Base-by-base conservation (phyloP, 2,888 invertebrate genomes). In the Sericinus montela region DNA sequence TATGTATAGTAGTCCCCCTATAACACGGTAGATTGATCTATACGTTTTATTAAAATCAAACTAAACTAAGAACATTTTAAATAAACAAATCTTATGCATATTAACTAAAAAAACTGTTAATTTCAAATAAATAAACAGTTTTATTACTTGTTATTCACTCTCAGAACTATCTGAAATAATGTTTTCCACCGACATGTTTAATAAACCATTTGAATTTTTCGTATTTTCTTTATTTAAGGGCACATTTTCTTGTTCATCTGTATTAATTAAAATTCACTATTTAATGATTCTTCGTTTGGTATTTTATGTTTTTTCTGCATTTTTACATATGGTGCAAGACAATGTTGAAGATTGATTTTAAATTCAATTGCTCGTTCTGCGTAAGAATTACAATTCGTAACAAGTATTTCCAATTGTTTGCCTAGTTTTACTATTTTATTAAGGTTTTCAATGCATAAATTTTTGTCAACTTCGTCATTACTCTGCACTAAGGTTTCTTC, bases 361-460 rank as follows among this genome's bases (percentile, higher is more conserved):
- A 30, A 30, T 30, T 30, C 30, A 30, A 11, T n/a, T 11, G 30
- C 2, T 30, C 30, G 30, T 30, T 30, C 30, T 11, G 30, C 11
- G 11, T 30, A 30, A 30, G 30, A 30, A 30, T 30, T 1, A 30
- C 30, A 30, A 30, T 35, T 41, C 14, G 41, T 41, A 41, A 41
- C 30, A 41, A 29, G 41, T 30, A 41, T 41, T 41, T 41, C 41
- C 41, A 29, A 29, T 41, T 41, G 41, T 41, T 29, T 30, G 41
- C 30, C 14, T 10, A 41, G 29, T 29, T 41, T 41, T 41, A 29
- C 30, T 30, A 30, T 41, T 41, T 29, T 41, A 30, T 41, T 41
- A 41, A 41, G 41, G 30, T 41, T 41, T 41, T 41, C 41, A 8
- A 41, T 29, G 30, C 41, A 41, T 41, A 41, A 7, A 35, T 35